phyloP scores from a whole-genome alignment of 2,797 vertebrate species.

The Sebastes vulpes region DNA sequence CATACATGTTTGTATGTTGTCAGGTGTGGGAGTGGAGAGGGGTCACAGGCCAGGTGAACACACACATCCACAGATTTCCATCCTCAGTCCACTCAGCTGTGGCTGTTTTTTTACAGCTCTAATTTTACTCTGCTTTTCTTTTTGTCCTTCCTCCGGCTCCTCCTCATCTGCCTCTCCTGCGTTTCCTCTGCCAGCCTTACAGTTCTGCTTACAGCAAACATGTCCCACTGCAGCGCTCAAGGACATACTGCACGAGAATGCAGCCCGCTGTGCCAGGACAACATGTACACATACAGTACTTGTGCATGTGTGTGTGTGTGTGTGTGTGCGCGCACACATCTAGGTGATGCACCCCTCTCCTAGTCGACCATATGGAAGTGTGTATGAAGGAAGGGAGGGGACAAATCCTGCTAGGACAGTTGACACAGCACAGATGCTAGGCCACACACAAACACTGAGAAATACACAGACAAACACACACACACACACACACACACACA shows the following conservation, averaged over 20 bases:
- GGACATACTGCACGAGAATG: conserved; percentile 47
- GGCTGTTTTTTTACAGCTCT: conserved; percentile 26
- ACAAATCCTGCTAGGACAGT: conserved; percentile 34
- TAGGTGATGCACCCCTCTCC: conserved; percentile 24
- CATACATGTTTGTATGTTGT: neutral
- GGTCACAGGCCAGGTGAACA: neutral
- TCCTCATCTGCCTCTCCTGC: neutral
- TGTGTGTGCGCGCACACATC: neutral
- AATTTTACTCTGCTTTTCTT: conserved; percentile 16
- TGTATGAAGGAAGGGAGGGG: conserved; percentile 16
- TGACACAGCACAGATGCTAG: conserved; percentile 67
- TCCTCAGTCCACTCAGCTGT: neutral
- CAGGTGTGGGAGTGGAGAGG: neutral
- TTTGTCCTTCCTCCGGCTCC: neutral
- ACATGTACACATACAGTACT: conserved; percentile 8
- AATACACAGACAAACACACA: neutral
- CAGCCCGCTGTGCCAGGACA: conserved; percentile 27
- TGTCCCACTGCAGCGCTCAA: conserved; percentile 62
- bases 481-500: neutral
- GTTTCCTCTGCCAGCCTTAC: conserved; percentile 29
- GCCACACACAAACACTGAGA: conserved; percentile 24
- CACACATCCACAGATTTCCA: neutral
- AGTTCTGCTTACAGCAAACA: conserved; percentile 53
- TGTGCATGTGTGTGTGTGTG: neutral
- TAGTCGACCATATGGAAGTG: conserved; percentile 57